Evolutionary conservation across 2,888 invertebrate species (phyloP).

Genomic region (Philaethria dido): DNA sequence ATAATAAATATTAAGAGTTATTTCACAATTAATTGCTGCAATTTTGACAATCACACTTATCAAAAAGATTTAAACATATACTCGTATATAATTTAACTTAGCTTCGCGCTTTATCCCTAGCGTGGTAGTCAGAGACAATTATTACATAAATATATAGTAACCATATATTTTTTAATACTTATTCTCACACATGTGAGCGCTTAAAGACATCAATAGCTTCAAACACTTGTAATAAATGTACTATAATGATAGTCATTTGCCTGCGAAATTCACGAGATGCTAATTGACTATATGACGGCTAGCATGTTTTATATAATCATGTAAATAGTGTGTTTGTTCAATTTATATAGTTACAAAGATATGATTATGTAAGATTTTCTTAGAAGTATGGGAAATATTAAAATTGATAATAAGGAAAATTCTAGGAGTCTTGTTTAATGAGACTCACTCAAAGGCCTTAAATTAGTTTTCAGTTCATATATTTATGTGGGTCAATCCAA

Average conservation of each 20-base stretch:
- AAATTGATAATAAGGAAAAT: no score
- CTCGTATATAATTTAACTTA: no score
- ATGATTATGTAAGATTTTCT: neutral
- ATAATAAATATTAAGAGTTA: neutral
- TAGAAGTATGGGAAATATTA: neutral
- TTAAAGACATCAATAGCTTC: constrained; percentile 39
- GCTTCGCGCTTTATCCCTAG: no score
- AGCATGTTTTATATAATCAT: constrained; percentile 18
- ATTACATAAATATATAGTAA: no score
- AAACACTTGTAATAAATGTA: constrained; percentile 70
- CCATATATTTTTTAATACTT: no score
- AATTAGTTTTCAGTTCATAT: no score
- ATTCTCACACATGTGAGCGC: constrained; percentile 5
- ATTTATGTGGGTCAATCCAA: no score
- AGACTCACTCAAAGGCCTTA: no score
- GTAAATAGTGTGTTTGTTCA: constrained; percentile 13
- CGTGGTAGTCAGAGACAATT: no score
- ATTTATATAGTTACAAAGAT: neutral
- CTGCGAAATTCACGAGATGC: constrained; percentile 27
- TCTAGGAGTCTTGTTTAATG: no score
- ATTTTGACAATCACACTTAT: no score
- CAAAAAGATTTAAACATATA: no score
- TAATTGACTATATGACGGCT: constrained; percentile 25
- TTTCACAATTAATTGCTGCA: neutral
- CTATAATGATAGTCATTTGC: constrained; percentile 47